Percentiles rank a stretch among this genome's conserved stretches.
These are phyloP conservation scores for Apis mellifera DNA, from an alignment of 1,140 invertebrate genomes.

Conservation along the genomic window DNA sequence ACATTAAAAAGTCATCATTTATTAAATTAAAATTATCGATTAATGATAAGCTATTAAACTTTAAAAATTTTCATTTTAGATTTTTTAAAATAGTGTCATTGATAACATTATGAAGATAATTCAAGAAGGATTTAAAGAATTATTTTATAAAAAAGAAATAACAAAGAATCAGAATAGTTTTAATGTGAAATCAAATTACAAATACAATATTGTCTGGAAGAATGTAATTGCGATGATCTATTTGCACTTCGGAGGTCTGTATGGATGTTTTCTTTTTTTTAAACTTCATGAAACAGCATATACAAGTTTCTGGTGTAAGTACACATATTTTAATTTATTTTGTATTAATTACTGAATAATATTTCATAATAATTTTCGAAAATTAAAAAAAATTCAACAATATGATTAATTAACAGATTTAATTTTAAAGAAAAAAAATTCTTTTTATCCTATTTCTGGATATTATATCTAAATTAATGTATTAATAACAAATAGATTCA, in stretches of 20 bases:
- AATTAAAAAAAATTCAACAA: too few relatives aligned
- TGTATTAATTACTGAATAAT: too few relatives aligned
- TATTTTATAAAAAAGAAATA: slow-evolving; percentile 32
- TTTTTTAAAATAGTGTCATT: too few relatives aligned
- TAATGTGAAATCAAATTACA: slow-evolving; percentile 72
- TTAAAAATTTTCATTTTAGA: background rate
- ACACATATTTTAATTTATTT: too few relatives aligned
- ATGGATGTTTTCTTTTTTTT: too few relatives aligned
- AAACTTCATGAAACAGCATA: slow-evolving; percentile 68
- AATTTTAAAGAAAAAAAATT: too few relatives aligned
- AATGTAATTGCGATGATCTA: slow-evolving; percentile 87
- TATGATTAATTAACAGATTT: too few relatives aligned
- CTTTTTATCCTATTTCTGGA: too few relatives aligned
- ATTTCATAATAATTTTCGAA: too few relatives aligned
- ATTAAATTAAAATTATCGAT: background rate
- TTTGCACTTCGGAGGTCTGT: slow-evolving; percentile 84
- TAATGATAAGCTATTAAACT: rapidly evolving
- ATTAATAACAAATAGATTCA: too few relatives aligned
- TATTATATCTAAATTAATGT: too few relatives aligned
- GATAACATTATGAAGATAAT: slow-evolving; percentile 72
- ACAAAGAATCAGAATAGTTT: slow-evolving; percentile 40
- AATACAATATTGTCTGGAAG: slow-evolving; percentile 87
- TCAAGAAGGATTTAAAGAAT: slow-evolving; percentile 72
- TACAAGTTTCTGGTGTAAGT: slow-evolving; percentile 83
- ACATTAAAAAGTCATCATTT: too few relatives aligned